Evolutionary conservation across 2,113 vertebrate genomes (phyloP).

Genomic region (Emydura subglobosa): DNA sequence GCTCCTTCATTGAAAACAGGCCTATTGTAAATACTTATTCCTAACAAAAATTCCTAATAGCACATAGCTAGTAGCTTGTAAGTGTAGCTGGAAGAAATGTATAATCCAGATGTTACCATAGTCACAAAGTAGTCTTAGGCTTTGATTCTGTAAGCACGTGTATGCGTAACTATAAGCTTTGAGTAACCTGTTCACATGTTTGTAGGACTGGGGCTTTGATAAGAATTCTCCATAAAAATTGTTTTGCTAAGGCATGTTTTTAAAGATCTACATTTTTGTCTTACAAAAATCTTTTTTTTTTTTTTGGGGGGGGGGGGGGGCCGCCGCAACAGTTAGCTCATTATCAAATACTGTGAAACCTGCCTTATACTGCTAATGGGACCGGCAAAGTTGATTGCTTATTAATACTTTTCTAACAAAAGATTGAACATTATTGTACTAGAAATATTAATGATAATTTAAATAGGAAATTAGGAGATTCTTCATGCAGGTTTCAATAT

Average conservation of each 20-base stretch:
- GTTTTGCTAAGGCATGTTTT: neutral
- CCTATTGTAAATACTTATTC: neutral
- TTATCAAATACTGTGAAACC: slow-evolving; percentile 17
- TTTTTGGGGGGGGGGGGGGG: too few relatives aligned
- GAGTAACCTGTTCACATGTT: neutral
- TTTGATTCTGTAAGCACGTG: neutral
- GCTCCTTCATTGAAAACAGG: neutral
- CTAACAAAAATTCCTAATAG: neutral
- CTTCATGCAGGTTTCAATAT: neutral
- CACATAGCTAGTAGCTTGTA: neutral
- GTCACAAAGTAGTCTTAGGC: neutral
- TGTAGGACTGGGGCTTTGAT: neutral
- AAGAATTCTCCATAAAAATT: neutral
- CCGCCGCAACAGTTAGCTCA: neutral
- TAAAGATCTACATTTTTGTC: neutral
- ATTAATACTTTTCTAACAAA: neutral
- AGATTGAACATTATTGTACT: slow-evolving; percentile 8
- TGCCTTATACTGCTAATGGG: slow-evolving; percentile 20
- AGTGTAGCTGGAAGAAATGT: neutral
- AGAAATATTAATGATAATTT: neutral
- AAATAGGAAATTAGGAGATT: neutral
- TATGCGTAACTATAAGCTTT: neutral
- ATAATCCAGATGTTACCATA: neutral
- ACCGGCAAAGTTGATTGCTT: neutral
- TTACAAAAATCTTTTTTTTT: neutral